Percentiles rank a stretch among this genome's conserved stretches.
Evolutionary conservation across 2,797 vertebrate genomes (phyloP).

Genomic region (Pantherophis vulpinus): DNA sequence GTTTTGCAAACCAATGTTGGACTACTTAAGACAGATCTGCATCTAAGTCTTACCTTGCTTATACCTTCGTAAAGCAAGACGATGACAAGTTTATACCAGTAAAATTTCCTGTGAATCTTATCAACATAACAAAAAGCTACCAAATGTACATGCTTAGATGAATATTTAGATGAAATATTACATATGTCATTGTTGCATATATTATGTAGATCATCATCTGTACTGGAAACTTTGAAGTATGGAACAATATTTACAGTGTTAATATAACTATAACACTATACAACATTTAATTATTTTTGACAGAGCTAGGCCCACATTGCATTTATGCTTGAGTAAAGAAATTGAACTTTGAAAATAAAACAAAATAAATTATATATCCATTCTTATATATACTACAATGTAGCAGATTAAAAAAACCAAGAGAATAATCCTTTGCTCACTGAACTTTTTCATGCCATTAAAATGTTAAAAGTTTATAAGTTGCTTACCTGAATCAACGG

Average conservation of each 20-base stretch:
- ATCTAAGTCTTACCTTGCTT: background rate
- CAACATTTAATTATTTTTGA: background rate
- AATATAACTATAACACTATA: background rate
- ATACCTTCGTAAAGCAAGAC: background rate
- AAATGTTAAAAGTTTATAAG: background rate
- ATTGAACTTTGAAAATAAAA: background rate
- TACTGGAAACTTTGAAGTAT: background rate
- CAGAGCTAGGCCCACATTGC: background rate
- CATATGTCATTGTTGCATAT: background rate
- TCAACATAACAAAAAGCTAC: background rate
- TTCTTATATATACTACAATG: background rate
- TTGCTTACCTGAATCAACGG: constrained; percentile 85
- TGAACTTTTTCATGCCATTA: background rate
- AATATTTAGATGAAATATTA: background rate
- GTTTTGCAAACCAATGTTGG: background rate
- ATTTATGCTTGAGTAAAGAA: background rate
- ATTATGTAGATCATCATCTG: background rate
- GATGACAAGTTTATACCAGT: background rate
- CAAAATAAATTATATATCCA: background rate
- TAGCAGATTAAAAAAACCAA: background rate
- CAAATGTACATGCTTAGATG: background rate
- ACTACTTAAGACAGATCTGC: background rate
- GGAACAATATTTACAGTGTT: background rate
- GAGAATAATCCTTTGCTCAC: background rate
- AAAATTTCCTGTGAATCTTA: background rate